Percentiles rank a stretch among this genome's conserved stretches.
Evolutionary conservation across 2,113 vertebrate genomes (phyloP).

Genomic region (Engraulis encrasicolus): DNA sequence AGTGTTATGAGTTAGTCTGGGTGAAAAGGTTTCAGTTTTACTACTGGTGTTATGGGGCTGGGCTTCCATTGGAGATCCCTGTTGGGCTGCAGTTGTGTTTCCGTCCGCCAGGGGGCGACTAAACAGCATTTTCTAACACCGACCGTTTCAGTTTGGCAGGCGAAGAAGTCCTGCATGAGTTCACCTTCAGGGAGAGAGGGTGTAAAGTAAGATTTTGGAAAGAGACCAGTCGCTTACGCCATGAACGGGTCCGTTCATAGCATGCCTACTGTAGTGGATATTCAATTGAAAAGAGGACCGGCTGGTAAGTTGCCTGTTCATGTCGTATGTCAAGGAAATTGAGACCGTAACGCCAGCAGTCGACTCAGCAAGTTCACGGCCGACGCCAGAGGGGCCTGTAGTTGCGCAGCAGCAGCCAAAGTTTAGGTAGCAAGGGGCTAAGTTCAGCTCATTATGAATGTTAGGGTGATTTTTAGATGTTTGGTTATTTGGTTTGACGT

Average conservation of each 20-base stretch:
- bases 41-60: not conserved
- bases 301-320: constrained; percentile 61
- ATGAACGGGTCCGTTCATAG: constrained; percentile 73
- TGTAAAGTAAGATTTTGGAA: constrained; percentile 21
- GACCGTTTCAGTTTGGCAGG: constrained; percentile 31
- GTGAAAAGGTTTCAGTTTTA: not conserved
- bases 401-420: not conserved
- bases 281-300: constrained; percentile 71
- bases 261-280: constrained; percentile 47
- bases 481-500: not conserved
- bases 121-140: not conserved
- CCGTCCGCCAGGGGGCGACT: constrained; percentile 55
- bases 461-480: not conserved
- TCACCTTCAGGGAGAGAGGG: constrained; percentile 58
- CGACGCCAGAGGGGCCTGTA: constrained; percentile 7
- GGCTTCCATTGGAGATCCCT: not conserved
- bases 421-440: not conserved
- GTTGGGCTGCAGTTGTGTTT: constrained; percentile 26
- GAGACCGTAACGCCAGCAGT: not conserved
- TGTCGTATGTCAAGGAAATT: not conserved
- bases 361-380: constrained; percentile 11
- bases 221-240: constrained; percentile 24
- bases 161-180: constrained; percentile 63
- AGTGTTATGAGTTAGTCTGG: not conserved
- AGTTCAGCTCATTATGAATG: not conserved